Base-by-base conservation (phyloP, 1,140 invertebrate genomes). In the Drosophila repleta region DNA sequence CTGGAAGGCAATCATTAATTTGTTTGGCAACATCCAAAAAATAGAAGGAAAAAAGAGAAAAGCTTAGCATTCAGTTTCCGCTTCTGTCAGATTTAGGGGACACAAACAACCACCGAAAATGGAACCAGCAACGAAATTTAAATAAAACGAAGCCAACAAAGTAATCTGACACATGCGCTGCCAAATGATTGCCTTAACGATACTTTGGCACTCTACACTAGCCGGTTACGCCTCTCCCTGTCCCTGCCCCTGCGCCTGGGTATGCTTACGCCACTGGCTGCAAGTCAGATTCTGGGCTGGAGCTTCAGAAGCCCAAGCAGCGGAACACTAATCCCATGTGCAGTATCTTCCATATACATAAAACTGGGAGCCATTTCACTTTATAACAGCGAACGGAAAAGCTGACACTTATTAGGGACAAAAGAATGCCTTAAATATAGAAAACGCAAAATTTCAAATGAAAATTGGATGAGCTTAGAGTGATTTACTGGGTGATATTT, bases 161-260 rank as follows among this genome's bases (percentile, higher is more conserved):
- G 83, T 88, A 88, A 88, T 88, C 83, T 76, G 83, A 88, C 84
- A 88, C 83, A 88, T 89, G 76, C 76, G 81, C 81, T 84, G 69
- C 73, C 76, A 85, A 84, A 80, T 84, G 81, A 84, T 85, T 80
- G 65, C 81, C 73, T 66, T 73, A 76, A 74, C 58, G 60, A 62
- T 43, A 24, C 55, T 32, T 2, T 48, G 29, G 21, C 24, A 10
- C 18, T 8, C 32, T 35, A 13, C 45, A 11, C 45, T 20, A 39
- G 21, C 61, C 61, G 10, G 49, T 17, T 21, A 6, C 20, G 41
- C 6, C 61, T 11, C 2, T 0, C 49, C 18, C 10, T 11, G 10
- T 3, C 15, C 21, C 3, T 1, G 21, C 24, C 41, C 3, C 39
- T 2, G 13, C 0, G 2, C 13, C 37, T 6, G 39, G 6, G n/a